Percentiles rank a stretch among this genome's conserved stretches.
Conservation (phyloP, 2,113 vertebrate species). For the Phainopepla nitens region DNA sequence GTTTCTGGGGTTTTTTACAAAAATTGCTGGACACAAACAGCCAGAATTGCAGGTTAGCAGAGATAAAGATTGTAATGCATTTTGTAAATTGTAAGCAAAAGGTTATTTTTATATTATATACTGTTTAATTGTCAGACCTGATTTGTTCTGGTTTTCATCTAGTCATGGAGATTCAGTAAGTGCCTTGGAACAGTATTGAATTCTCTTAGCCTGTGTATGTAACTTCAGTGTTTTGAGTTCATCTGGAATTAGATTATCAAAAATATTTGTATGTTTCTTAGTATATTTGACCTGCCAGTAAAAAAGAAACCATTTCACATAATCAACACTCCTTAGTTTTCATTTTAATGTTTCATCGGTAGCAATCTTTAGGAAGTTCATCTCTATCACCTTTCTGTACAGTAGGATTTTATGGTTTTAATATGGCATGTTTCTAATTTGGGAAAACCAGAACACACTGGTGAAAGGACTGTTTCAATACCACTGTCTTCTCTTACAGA, state of each 20-base stretch:
- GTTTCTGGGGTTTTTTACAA: conserved; percentile 81
- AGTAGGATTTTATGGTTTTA: conserved; percentile 11
- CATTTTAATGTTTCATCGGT: conserved; percentile 44
- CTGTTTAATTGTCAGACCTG: conserved; percentile 81
- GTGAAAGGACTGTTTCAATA: conserved; percentile 49
- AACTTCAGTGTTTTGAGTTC: conserved; percentile 72
- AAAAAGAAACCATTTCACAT: conserved; percentile 67
- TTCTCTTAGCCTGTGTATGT: conserved; percentile 76
- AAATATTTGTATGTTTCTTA: conserved; percentile 76
- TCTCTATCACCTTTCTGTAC: conserved; percentile 10
- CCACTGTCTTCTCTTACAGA: conserved; percentile 40
- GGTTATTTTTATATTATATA: conserved; percentile 98
- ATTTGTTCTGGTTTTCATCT: conserved; percentile 77
- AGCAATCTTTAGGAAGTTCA: neutral
- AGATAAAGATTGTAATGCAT: conserved; percentile 92
- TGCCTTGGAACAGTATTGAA: conserved; percentile 90
- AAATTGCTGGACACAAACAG: conserved; percentile 78
- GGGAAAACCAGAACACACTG: conserved; percentile 38
- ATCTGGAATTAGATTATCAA: conserved; percentile 70
- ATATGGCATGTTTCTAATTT: conserved; percentile 6
- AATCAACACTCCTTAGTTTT: conserved; percentile 64
- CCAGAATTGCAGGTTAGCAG: conserved; percentile 80
- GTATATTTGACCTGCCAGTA: conserved; percentile 85
- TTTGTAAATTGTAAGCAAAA: conserved; percentile 99
- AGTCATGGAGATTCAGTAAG: conserved; percentile 85